Percentiles rank a stretch among this genome's conserved stretches.
These are phyloP conservation scores for Orientallactaga bullata DNA, from an alignment of 2,113 vertebrate genomes.

Conservation along the genomic window DNA sequence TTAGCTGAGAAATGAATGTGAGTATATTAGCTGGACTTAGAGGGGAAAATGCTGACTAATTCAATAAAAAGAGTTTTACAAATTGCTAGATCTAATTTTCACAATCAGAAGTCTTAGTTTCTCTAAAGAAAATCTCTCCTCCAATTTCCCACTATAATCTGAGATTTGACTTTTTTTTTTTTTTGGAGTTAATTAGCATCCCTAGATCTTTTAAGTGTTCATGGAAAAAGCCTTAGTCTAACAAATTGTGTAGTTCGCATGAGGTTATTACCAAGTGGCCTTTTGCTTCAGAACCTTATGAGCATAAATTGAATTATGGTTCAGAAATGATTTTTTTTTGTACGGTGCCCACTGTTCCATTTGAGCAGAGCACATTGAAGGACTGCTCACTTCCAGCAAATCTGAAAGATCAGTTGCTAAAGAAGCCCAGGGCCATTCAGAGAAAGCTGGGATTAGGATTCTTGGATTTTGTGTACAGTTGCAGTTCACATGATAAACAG, in stretches of 20 bases:
- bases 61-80: not conserved
- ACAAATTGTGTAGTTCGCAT: not conserved
- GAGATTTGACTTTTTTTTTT: not conserved
- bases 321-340: not conserved
- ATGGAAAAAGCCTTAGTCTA: not conserved
- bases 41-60: too few species aligned
- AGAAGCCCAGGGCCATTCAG: not conserved
- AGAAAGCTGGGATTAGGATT: not conserved
- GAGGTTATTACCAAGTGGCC: slow-evolving; percentile 5
- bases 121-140: slow-evolving; percentile 3
- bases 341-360: not conserved
- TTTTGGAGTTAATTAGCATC: slow-evolving; percentile 50
- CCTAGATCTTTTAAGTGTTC: not conserved
- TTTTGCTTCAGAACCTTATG: not conserved
- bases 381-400: not conserved
- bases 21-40: not conserved
- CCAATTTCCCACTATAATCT: not conserved
- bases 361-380: not conserved
- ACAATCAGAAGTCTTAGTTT: not conserved
- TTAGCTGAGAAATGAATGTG: not conserved
- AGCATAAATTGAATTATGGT: not conserved
- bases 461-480: not conserved
- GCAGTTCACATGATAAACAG: not conserved
- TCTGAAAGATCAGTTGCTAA: not conserved
- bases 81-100: not conserved